Base-by-base conservation (phyloP, 2,888 invertebrate species). In the Euspilapteryx auroguttella region DNA sequence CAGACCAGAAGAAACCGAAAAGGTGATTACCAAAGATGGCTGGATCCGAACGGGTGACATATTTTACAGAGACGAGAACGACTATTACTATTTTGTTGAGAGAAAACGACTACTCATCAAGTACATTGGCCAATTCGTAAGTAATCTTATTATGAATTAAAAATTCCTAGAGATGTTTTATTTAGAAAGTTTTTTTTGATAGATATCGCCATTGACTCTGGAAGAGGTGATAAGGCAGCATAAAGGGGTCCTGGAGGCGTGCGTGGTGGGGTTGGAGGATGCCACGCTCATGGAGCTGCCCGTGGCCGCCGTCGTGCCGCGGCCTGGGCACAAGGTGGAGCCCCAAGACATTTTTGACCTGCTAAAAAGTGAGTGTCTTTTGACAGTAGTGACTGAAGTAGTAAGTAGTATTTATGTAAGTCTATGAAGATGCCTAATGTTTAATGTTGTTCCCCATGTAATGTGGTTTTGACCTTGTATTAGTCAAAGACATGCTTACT, bases 11-110 rank as follows among this genome's bases (percentile, higher is more conserved):
- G 55, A 55, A 33, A 55, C 54, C 7, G 39, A 34, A 21, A 37
- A 37, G 17, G 44, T 55, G 26, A 28, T 55, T 23, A 50, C 51
- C 4, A 41, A 45, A 5, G 51, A 58, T 23, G 56, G 50, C 3
- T 59, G 55, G 52, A 34, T 61, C 25, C 51, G 42, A 27, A 57
- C 56, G 2, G 57, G 55, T 13, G 56, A 56, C 35, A 38, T 57
- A 12, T 55, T 59, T 31, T 48, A 45, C 36, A 48, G 31, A 32
- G 49, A 53, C 32, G 44, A 49, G 4, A 32, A 47, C 10, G 35
- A 46, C 21, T 45, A 44, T 34, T 56, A 46, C 34, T 55, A 41
- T 37, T 56, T 52, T 23, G 49, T 53, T 9, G 55, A 56, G 33
- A 41, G 55, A 27, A 51, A 46, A 35, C 36, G 49, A 35, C 45